A percentile compares a stretch with the other conserved stretches of the same genome.
Evolutionary conservation across 2,113 vertebrate genomes (phyloP).

Genomic region (Menidia beryllina): DNA sequence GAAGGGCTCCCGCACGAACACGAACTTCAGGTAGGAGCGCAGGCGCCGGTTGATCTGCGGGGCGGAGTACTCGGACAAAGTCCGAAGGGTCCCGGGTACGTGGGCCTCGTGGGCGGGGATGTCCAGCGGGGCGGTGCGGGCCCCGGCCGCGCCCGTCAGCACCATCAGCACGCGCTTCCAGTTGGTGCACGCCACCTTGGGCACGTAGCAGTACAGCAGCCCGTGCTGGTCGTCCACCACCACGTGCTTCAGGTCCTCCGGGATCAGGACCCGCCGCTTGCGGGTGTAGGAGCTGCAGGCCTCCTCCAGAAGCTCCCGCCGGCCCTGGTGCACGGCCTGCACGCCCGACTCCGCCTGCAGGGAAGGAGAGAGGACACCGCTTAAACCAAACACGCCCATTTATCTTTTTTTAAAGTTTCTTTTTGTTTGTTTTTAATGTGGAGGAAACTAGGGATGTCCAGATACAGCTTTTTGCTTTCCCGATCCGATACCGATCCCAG

Average conservation of each 20-base stretch:
- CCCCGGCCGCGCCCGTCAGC: constrained; percentile 84
- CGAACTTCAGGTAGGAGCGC: constrained; percentile 92
- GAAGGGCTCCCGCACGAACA: constrained; percentile 94
- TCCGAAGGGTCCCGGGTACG: constrained; percentile 85
- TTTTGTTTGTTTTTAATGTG: too few relatives aligned
- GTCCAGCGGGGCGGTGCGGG: constrained; percentile 81
- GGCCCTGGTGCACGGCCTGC: constrained; percentile 85
- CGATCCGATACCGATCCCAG: too few relatives aligned
- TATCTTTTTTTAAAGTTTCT: too few relatives aligned
- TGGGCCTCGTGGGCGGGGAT: constrained; percentile 92
- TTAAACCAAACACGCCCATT: too few relatives aligned
- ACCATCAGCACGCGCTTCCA: constrained; percentile 96
- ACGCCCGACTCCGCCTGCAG: constrained; percentile 75
- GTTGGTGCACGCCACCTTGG: constrained; percentile 96
- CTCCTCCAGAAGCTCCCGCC: constrained; percentile 84
- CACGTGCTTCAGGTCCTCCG: constrained; percentile 89
- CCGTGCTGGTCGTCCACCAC: constrained; percentile 90
- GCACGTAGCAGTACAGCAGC: constrained; percentile 94
- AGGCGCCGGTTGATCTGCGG: constrained; percentile 90
- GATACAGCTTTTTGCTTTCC: too few relatives aligned
- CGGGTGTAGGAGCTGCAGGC: constrained; percentile 86
- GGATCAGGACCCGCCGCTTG: constrained; percentile 86
- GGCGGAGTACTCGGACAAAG: constrained; percentile 87
- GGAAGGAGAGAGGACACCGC: neutral
- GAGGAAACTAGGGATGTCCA: too few relatives aligned